A percentile compares a stretch with the other conserved stretches of the same genome.
These are phyloP conservation scores for Lasioglossum morio DNA, from an alignment of 2,888 invertebrate species.

Conservation along the genomic window DNA sequence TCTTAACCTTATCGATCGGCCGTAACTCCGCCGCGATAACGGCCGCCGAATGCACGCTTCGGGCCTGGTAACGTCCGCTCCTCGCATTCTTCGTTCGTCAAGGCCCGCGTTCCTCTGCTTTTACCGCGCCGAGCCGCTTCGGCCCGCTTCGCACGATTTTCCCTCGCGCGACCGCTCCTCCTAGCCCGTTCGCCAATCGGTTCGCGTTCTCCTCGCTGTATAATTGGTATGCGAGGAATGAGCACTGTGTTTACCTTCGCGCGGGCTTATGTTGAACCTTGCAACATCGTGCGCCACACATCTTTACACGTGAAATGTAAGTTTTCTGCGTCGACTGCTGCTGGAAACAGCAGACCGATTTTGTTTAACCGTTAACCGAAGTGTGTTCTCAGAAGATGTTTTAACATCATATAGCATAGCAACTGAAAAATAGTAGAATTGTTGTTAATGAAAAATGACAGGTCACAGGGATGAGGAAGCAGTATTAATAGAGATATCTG, in stretches of 20 bases:
- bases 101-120: conserved; percentile 17
- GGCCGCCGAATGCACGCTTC: conserved; percentile 60
- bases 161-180: not conserved
- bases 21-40: conserved; percentile 65
- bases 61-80: conserved; percentile 35
- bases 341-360: not conserved
- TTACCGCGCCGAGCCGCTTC: not conserved
- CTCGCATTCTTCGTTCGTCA: conserved; percentile 39
- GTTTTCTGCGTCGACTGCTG: not conserved
- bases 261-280: not conserved
- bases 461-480: too few relatives aligned
- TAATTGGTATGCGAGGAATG: conserved; percentile 15
- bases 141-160: conserved; percentile 1
- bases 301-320: not conserved
- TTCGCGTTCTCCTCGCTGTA: not conserved
- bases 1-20: conserved; percentile 82
- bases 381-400: not conserved
- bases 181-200: not conserved
- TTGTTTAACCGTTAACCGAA: not conserved
- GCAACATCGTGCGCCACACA: not conserved
- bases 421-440: not conserved
- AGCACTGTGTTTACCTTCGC: not conserved
- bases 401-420: not conserved
- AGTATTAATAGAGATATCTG: not conserved
- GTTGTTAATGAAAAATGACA: not conserved